Conservation (phyloP, 2,888 invertebrate species). For the Hydropsyche betteni region DNA sequence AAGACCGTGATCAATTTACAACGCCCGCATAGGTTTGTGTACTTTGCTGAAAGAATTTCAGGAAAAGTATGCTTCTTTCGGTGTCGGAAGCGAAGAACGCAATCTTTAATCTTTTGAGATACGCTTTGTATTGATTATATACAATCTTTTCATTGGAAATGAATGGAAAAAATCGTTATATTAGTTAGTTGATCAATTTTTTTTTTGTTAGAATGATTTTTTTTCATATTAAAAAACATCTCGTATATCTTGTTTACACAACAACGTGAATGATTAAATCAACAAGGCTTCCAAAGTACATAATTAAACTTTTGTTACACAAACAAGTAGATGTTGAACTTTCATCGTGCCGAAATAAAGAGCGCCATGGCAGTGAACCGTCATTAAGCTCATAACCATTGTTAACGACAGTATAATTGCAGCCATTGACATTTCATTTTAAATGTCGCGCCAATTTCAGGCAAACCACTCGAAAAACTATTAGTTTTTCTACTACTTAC, state of each 20-base stretch:
- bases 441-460: slow-evolving; percentile 5
- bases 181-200: too few species aligned
- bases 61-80: neutral
- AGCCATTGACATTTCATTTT: slow-evolving; percentile 12
- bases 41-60: neutral
- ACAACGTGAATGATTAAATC: too few species aligned
- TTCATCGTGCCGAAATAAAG: slow-evolving; percentile 8
- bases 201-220: too few species aligned
- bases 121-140: neutral
- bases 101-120: slow-evolving; percentile 16
- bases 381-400: slow-evolving; percentile 23
- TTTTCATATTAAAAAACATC: too few species aligned
- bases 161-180: neutral
- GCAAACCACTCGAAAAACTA: too few species aligned
- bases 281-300: too few species aligned
- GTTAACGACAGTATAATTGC: slow-evolving; percentile 17
- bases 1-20: slow-evolving; percentile 2
- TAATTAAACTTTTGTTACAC: too few species aligned
- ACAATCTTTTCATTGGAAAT: neutral
- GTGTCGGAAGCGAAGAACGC: neutral
- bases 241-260: too few species aligned
- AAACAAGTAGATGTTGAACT: slow-evolving; percentile 2
- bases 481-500: too few species aligned
- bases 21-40: neutral
- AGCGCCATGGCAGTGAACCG: slow-evolving; percentile 6